Evolutionary conservation across 2,113 vertebrate genomes (phyloP).

Genomic region (Copsychus sechellarum): DNA sequence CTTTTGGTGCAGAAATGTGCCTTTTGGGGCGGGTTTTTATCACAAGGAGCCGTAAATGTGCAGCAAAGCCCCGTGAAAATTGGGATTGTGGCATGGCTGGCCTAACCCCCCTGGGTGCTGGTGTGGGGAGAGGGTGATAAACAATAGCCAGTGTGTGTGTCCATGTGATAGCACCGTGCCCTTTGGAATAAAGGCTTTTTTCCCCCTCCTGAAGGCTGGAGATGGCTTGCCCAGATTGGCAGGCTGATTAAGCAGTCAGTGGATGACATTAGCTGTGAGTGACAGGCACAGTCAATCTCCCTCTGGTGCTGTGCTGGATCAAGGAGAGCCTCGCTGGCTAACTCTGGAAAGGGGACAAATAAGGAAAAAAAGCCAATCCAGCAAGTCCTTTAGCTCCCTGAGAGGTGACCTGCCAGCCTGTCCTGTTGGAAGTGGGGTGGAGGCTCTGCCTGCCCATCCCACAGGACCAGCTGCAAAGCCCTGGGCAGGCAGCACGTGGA

Average conservation of each 20-base stretch:
- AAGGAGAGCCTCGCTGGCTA: neutral
- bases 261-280: constrained; percentile 15
- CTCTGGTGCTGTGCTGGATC: neutral
- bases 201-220: neutral
- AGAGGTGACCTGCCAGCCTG: neutral
- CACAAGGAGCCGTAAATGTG: neutral
- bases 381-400: fast-evolving
- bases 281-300: constrained; percentile 31
- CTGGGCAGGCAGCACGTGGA: neutral
- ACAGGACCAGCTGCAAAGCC: neutral
- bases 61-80: constrained; percentile 25
- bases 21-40: neutral
- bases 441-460: neutral
- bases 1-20: neutral
- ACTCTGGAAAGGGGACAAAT: neutral
- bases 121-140: neutral
- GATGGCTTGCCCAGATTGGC: constrained; percentile 34
- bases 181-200: neutral
- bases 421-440: neutral
- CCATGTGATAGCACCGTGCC: neutral
- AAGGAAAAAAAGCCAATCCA: neutral
- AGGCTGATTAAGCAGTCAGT: constrained; percentile 28
- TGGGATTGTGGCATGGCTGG: neutral
- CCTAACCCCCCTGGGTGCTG: neutral
- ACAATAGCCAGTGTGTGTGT: neutral